Evolutionary conservation across 1,140 invertebrate genomes (phyloP).

Genomic region (Bombus waltoni): DNA sequence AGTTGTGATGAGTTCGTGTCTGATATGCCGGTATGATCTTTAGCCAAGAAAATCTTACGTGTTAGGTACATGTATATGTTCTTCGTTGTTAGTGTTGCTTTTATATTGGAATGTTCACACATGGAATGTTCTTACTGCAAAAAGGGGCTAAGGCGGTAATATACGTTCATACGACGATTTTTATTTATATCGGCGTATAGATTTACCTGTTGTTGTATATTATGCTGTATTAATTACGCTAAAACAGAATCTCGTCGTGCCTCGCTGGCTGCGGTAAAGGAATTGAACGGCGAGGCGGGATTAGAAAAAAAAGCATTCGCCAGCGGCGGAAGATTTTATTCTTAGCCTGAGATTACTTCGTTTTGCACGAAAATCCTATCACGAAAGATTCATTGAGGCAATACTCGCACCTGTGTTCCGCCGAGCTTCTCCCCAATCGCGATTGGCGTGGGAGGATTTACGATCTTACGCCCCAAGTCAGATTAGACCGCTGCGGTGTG

Average conservation of each 20-base stretch:
- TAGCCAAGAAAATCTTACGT: neutral
- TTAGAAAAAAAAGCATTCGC: slow-evolving; percentile 38
- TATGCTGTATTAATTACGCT: neutral
- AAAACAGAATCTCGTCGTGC: too few species aligned
- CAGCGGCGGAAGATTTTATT: slow-evolving; percentile 54
- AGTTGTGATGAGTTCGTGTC: neutral
- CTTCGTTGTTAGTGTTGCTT: too few species aligned
- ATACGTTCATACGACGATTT: too few species aligned
- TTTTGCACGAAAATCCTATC: slow-evolving; percentile 65
- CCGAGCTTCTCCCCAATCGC: slow-evolving; percentile 55
- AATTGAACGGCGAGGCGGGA: neutral
- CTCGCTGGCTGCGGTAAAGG: neutral
- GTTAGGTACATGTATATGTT: too few species aligned
- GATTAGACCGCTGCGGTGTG: slow-evolving; percentile 59
- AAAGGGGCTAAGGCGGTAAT: too few species aligned
- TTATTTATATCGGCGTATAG: too few species aligned
- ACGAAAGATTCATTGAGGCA: slow-evolving; percentile 67
- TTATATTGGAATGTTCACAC: too few species aligned
- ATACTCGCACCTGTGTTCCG: slow-evolving; percentile 64
- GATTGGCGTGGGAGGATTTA: slow-evolving; percentile 69
- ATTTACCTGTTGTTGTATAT: too few species aligned
- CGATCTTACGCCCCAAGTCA: slow-evolving; percentile 63
- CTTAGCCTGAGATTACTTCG: slow-evolving; percentile 53
- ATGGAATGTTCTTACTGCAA: too few species aligned
- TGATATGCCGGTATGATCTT: neutral